Evolutionary conservation across 1,140 invertebrate species (phyloP), one percentile per base, ranked within the genome.

Genomic region (Penaeus indicus): DNA sequence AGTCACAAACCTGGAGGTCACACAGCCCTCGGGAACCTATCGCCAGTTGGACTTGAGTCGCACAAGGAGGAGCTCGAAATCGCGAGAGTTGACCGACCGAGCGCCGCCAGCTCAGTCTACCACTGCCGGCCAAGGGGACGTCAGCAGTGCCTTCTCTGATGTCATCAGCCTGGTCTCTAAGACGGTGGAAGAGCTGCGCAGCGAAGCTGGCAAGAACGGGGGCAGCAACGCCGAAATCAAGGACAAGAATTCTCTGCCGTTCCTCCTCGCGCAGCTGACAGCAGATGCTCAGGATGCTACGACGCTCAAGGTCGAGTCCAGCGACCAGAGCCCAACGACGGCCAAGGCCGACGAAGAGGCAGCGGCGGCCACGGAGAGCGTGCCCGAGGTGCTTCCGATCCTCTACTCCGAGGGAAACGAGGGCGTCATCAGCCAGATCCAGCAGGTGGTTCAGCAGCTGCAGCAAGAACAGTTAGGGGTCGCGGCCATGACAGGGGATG

Each of bases 371-470:
- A 61, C 67, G 62, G 38, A 60, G 21, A 64, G n/a, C 27, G 69
- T 4, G 27, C 47, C 42, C 4, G 78, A 61, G 19, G 27, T 63
- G 11, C 4, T 88, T 27, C 86, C 81, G 2, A 77, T 84, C 32
- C 60, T 88, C 21, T 47, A 84, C 38, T 88, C 86, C 8, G 67
- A 62, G 13, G 75, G 81, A 42, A 88, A 88, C 38, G 72, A 83
- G 25, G 86, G 54, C 25, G 86, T 88, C 22, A 77, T 88, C n/a
- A 84, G 69, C 60, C 86, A 88, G 42, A 88, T 88, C 19, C 81
- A 88, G 25, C 69, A 62, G 42, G 81, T 88, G 32, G 81, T 88
- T 60, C 32, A 84, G 25, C 86, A 88, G 22, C 60, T 88, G 25
- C 86, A 88, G 72, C 60, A 84, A 60, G 16, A 88, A 54, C 80